Percentiles rank a stretch among this genome's conserved stretches.
These are phyloP conservation scores for Dicrostonyx torquatus DNA, from an alignment of 2,797 vertebrate species.

Conservation along the genomic window DNA sequence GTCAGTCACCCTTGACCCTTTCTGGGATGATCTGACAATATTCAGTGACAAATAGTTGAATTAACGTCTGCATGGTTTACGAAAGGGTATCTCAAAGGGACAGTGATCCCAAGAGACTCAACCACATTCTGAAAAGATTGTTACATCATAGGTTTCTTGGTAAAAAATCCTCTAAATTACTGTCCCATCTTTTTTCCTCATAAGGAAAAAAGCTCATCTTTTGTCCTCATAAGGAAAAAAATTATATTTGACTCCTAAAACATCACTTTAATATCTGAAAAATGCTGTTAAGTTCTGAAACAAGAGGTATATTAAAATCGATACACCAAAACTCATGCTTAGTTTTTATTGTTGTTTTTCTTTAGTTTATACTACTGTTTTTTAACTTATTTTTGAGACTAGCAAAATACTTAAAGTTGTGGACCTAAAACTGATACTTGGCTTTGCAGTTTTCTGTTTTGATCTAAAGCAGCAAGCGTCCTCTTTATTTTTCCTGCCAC, in stretches of 20 bases:
- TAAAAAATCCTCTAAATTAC: neutral
- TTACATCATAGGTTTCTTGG: neutral
- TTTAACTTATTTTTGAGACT: constrained; percentile 38
- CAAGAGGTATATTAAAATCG: constrained; percentile 13
- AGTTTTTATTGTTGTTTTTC: neutral
- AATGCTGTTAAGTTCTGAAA: neutral
- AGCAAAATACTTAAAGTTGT: constrained; percentile 15
- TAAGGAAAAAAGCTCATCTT: neutral
- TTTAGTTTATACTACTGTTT: neutral
- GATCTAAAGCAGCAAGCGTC: constrained; percentile 43
- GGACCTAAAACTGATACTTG: neutral
- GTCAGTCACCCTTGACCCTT: neutral
- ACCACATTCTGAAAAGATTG: neutral
- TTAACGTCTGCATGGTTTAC: neutral
- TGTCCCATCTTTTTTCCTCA: neutral
- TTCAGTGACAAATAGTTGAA: neutral
- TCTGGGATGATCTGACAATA: neutral
- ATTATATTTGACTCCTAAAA: constrained; percentile 26
- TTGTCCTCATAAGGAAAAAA: neutral
- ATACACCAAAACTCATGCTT: neutral
- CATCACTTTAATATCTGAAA: constrained; percentile 42
- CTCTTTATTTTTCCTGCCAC: neutral
- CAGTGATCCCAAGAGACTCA: neutral
- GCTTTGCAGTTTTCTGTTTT: constrained; percentile 40
- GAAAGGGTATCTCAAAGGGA: neutral